Conservation (phyloP, 2,113 vertebrate species). For the Myocastor coypus region DNA sequence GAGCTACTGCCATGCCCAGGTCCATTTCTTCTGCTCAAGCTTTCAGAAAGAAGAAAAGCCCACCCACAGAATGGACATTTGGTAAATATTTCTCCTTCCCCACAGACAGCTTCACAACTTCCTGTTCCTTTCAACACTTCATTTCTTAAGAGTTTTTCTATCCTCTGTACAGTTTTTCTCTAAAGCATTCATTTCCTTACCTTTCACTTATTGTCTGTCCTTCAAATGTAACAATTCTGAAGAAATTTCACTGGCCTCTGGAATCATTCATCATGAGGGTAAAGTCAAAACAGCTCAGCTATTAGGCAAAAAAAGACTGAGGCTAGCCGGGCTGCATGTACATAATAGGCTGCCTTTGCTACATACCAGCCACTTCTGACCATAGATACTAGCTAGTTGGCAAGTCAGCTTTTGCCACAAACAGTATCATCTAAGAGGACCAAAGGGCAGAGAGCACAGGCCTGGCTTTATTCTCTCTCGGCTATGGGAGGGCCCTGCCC, state of each 20-base stretch:
- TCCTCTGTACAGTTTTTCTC: neutral
- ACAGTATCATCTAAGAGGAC: neutral
- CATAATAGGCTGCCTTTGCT: too few relatives aligned
- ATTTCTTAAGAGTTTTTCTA: neutral
- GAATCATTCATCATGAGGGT: neutral
- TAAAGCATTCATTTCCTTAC: neutral
- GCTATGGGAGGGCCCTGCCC: neutral
- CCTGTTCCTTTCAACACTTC: neutral
- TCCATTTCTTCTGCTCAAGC: neutral
- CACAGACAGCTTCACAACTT: fast-evolving
- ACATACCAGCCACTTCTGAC: neutral
- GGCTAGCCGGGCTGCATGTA: neutral
- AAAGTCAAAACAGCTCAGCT: neutral
- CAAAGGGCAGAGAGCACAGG: neutral
- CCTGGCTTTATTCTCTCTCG: neutral
- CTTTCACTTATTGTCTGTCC: neutral
- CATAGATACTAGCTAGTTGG: neutral
- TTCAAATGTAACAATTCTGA: neutral
- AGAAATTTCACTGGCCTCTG: neutral
- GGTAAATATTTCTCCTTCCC: neutral
- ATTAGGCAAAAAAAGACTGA: fast-evolving
- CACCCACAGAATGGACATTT: fast-evolving
- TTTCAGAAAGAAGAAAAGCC: neutral
- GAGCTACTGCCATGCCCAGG: fast-evolving
- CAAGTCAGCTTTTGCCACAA: neutral